Evolutionary conservation across 2,888 invertebrate genomes (phyloP).

Genomic region (Incurvaria masculella): DNA sequence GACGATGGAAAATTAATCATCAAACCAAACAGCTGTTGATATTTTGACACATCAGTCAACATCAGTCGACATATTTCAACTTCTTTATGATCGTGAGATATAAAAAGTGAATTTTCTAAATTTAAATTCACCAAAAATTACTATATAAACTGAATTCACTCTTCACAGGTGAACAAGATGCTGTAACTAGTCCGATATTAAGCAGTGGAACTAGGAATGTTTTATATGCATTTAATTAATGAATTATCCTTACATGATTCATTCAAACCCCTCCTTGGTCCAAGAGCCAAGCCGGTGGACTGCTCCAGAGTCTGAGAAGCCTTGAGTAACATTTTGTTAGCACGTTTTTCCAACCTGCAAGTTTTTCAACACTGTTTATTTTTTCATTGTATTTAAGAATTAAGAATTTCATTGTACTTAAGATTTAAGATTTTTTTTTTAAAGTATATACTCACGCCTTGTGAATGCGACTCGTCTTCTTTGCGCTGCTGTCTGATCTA

Average conservation of each 20-base stretch:
- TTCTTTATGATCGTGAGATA: no score
- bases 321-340: constrained; percentile 77
- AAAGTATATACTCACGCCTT: constrained; percentile 61
- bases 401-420: neutral
- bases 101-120: no score
- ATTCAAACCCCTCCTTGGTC: constrained; percentile 55
- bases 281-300: constrained; percentile 77
- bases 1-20: no score
- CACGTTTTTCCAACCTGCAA: constrained; percentile 69
- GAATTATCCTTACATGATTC: constrained; percentile 42
- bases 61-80: no score
- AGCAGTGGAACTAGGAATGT: no score
- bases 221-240: no score
- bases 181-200: no score
- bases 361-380: constrained; percentile 3
- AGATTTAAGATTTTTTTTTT: neutral
- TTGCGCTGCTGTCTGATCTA: constrained; percentile 69
- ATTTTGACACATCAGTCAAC: no score
- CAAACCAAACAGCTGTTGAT: no score
- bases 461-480: constrained; percentile 78
- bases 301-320: constrained; percentile 81
- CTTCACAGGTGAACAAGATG: no score
- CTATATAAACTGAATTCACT: no score
- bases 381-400: constrained; percentile 2
- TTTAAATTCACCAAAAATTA: no score